A percentile compares a stretch with the other conserved stretches of the same genome.
Conservation (phyloP, 2,888 invertebrate genomes). For the Teleiodes luculella region DNA sequence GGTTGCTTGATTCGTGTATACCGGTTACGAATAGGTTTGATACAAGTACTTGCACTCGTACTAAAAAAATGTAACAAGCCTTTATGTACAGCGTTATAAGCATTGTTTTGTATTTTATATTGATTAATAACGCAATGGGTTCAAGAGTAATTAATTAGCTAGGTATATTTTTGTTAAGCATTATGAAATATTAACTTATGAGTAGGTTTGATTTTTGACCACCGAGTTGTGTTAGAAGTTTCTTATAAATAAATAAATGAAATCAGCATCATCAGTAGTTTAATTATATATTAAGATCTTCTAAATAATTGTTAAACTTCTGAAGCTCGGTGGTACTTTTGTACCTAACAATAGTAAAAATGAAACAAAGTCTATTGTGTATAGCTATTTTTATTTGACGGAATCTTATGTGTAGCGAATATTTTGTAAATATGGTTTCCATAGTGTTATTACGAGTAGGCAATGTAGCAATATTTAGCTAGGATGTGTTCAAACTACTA, state of each 20-base stretch:
- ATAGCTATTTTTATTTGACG: slow-evolving; percentile 52
- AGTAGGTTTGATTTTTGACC: slow-evolving; percentile 19
- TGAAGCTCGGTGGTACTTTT: not conserved
- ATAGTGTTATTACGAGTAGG: slow-evolving; percentile 65
- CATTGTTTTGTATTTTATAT: slow-evolving; percentile 65
- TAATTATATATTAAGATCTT: not conserved
- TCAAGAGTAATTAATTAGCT: slow-evolving; percentile 50
- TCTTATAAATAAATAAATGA: not conserved
- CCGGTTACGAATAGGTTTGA: too few relatives aligned
- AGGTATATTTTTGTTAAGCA: slow-evolving; percentile 70
- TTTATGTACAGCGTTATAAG: slow-evolving; percentile 65
- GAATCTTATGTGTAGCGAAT: slow-evolving; percentile 53
- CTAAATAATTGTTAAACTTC: not conserved
- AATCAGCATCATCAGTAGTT: not conserved
- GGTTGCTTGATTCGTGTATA: too few relatives aligned
- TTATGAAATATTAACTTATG: slow-evolving; percentile 33
- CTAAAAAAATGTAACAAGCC: too few relatives aligned
- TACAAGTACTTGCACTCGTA: too few relatives aligned
- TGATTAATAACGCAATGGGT: slow-evolving; percentile 37
- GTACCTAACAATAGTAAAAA: slow-evolving; percentile 40
- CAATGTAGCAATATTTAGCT: slow-evolving; percentile 70
- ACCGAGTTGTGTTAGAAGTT: not conserved
- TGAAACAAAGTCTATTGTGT: slow-evolving; percentile 44
- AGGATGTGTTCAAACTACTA: slow-evolving; percentile 74
- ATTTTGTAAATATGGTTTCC: slow-evolving; percentile 62